Evolutionary conservation across 2,888 invertebrate genomes (phyloP).

Genomic region (Helobdella robusta): DNA sequence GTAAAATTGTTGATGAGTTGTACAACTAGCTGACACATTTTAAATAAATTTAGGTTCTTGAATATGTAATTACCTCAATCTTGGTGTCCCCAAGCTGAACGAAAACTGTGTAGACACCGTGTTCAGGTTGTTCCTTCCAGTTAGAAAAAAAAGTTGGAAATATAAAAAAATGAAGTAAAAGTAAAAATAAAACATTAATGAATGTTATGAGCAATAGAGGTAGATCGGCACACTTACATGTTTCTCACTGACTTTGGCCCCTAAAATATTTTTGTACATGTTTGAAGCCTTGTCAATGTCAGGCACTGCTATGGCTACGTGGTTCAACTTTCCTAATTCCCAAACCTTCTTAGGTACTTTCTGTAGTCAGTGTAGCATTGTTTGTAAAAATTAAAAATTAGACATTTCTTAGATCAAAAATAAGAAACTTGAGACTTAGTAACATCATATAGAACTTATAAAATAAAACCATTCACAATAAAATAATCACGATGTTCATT

Average conservation of each 20-base stretch:
- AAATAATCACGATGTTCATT: no score
- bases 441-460: no score
- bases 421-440: no score
- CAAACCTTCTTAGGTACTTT: slow-evolving; percentile 36
- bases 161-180: no score
- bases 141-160: slow-evolving; percentile 13
- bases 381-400: no score
- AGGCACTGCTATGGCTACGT: slow-evolving; percentile 57
- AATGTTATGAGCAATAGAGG: neutral
- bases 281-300: slow-evolving; percentile 52
- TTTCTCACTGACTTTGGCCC: slow-evolving; percentile 53
- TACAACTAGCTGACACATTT: neutral
- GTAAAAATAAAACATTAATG: neutral
- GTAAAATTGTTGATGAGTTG: neutral
- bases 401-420: no score
- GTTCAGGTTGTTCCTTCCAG: slow-evolving; percentile 53
- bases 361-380: slow-evolving; percentile 12
- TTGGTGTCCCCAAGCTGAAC: slow-evolving; percentile 57
- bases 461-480: no score
- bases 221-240: slow-evolving; percentile 40
- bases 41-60: neutral
- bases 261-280: slow-evolving; percentile 54
- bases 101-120: slow-evolving; percentile 58
- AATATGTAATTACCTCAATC: slow-evolving; percentile 50
- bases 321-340: slow-evolving; percentile 55